Base-by-base conservation (phyloP, 2,797 vertebrate genomes). In the Erpetoichthys calabaricus region DNA sequence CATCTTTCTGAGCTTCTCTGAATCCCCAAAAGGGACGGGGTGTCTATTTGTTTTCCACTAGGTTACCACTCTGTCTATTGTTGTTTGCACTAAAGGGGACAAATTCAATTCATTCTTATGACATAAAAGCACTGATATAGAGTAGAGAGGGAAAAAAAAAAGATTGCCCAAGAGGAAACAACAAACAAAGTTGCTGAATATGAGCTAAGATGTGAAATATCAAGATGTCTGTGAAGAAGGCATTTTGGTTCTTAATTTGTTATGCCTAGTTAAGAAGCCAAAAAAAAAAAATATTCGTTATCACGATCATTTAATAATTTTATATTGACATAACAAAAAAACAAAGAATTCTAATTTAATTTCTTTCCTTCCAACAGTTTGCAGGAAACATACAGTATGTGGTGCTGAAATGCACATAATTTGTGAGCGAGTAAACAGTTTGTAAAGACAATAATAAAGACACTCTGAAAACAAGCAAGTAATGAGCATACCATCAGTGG, bases 51-150 rank as follows among this genome's bases (percentile, higher is more conserved):
- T 97, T 96, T 92, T 92, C 90, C 86, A 91, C 87, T 88, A 89
- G 90, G 91, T 91, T 90, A 87, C 87, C 77, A 82, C 86, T 92
- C 89, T 88, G 84, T 87, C 89, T 88, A 86, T 87, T 92, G 91
- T 91, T 96, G 91, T 98, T 95, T 97, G 89, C 87, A 91, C 91
- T 92, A 89, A 93, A 89, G 91, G 89, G 90, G 87, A 92, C 88
- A 86, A 89, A 94, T 92, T 91, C 91, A 91, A 96, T 98, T 94
- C 92, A 96, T 98, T 94, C 86, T 89, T 82, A 85, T 91, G 92
- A 94, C 91, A 96, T 84, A 86, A 85, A 91, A 80, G 80, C 89
- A 84, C 84, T 84, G 86, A 93, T 84, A 84, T 77, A 75, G 85
- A 77, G 68, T 59, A 59, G 61, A 68, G 59, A 56, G 53, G 53